Base-by-base conservation (phyloP, 1,140 invertebrate species). In the Drosophila nigromelanica region DNA sequence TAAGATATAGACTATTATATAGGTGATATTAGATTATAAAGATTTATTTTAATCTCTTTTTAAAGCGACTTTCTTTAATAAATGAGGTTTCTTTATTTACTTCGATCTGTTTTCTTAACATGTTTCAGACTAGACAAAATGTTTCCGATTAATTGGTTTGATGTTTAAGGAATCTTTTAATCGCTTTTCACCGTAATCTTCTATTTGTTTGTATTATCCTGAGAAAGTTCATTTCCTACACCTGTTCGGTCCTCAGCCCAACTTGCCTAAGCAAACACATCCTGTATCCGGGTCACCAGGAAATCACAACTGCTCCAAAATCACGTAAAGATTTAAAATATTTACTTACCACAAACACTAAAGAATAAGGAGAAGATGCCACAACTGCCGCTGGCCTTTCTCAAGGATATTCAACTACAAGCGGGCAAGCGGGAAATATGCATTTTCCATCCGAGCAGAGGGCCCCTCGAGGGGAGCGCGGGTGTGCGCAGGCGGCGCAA, bases 331-430 rank as follows among this genome's bases (percentile, higher is more conserved):
- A 66, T 50, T 48, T 21, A 56, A 68, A 56, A 85, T 85, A 76
- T 83, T 83, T 83, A 77, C 73, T 48, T 60, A 45, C 58, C 48
- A 43, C 75, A 68, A 48, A 40, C 7, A 35, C 7, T 2, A 10
- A 35, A 35, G 33, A 35, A 35, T 6, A 8, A 35, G 33, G 2
- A 35, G 33, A 35, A 35, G 33, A 50, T 40, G 47, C 45, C 12
- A 6, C 45, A 27, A 14, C 24, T 27, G 47, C 12, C n/a, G 39
- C 8, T 24, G 10, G 50, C 40, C 15, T 68, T 86, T 86, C 82
- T 78, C 82, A 87, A 87, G 82, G 82, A 86, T 86, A 86, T 86
- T 86, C 71, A 81, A 76, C 78, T 86, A 87, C 82, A 86, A 48
- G 51, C 4, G 50, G 18, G 60, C 68, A 39, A 75, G 75, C 72